Conservation (phyloP, 2,797 vertebrate genomes). For the Gymnopithys bicolor region DNA sequence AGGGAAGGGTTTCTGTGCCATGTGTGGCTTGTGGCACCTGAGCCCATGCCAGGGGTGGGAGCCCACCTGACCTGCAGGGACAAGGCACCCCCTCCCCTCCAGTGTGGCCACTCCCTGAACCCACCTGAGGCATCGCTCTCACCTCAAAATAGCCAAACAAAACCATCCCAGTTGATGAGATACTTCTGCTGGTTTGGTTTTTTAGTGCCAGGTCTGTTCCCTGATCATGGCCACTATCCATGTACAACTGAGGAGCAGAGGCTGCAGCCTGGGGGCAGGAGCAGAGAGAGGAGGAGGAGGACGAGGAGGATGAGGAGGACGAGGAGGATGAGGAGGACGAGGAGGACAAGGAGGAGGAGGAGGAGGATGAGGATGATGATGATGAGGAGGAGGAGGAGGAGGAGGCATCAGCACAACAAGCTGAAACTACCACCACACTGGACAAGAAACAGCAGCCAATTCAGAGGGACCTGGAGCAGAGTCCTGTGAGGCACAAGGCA, state of each 20-base stretch:
- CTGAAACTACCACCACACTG: not conserved
- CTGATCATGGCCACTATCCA: rapidly evolving
- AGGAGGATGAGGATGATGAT: too few relatives aligned
- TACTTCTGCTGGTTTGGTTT: not conserved
- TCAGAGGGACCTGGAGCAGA: not conserved
- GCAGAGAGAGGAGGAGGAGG: not conserved
- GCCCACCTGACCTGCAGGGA: not conserved
- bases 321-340: too few relatives aligned
- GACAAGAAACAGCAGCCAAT: not conserved
- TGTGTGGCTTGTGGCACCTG: not conserved
- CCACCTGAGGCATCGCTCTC: not conserved
- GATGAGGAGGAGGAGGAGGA: too few relatives aligned
- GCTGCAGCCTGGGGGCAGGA: not conserved
- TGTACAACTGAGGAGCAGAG: not conserved
- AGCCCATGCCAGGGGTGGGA: rapidly evolving
- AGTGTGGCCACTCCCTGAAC: not conserved
- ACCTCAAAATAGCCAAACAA: not conserved
- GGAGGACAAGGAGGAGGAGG: too few relatives aligned
- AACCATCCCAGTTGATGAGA: not conserved
- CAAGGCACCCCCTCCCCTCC: not conserved
- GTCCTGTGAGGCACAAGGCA: not conserved
- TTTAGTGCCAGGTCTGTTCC: not conserved
- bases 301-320: not conserved
- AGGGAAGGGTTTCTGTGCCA: not conserved
- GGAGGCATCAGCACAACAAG: not conserved